Base-by-base conservation (phyloP, 2,888 invertebrate genomes). In the Invenusta paracnida region DNA sequence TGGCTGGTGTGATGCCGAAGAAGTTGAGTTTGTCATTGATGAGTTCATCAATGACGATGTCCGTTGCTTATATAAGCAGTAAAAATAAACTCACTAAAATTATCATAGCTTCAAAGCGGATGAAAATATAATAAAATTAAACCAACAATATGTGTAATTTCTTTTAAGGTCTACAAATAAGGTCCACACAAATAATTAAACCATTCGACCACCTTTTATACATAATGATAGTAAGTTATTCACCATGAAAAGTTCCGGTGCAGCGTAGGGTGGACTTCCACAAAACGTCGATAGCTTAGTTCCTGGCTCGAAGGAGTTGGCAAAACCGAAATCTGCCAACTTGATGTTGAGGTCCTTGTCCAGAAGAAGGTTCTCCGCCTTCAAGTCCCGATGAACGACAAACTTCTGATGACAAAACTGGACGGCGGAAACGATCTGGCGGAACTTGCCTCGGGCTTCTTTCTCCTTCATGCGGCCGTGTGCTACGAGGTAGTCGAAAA, bases 201-300 rank as follows among this genome's bases (percentile, higher is more conserved):
- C n/a, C n/a, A n/a, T n/a, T n/a, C n/a, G n/a, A n/a, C n/a, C n/a
- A n/a, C n/a, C n/a, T n/a, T n/a, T n/a, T n/a, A n/a, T n/a, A n/a
- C n/a, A n/a, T n/a, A n/a, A n/a, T n/a, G n/a, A n/a, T n/a, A n/a
- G n/a, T n/a, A n/a, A n/a, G n/a, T n/a, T n/a, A 91, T 98, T 98
- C 90, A 97, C 97, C 94, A 98, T 98, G 93, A 99, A 99, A 87
- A 99, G 93, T 93, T 99, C 99, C 28, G 99, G 99, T 87, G 99
- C 99, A 87, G 99, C 99, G 92, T 98, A 99, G 0, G 99, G 99
- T 89, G 99, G 99, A 92, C 97, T 98, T 87, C 99, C 99, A 93
- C 99, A 99, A 93, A 99, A 99, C 66, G 99, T 99, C 93, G 99
- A 99, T 90, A 99, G 93, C 93, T 99, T 98, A 90, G 96, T 97